Percentiles rank a stretch among this genome's conserved stretches.
phyloP scores from a whole-genome alignment of 2,888 invertebrate genomes.

The Tinea trinotella region DNA sequence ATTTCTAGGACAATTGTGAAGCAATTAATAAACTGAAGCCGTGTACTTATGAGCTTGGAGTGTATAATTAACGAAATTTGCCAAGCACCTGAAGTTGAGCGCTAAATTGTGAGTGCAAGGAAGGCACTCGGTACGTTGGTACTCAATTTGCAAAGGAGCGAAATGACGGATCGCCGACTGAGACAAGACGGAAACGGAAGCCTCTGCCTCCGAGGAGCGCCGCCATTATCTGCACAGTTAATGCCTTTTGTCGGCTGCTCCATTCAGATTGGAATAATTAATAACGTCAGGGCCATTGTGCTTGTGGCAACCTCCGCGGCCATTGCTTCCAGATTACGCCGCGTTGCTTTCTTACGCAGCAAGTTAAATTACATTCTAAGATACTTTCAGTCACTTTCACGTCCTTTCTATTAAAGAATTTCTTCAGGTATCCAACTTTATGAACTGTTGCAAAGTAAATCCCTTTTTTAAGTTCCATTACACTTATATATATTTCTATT shows the following conservation, averaged over 20 bases:
- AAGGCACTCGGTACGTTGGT: background rate
- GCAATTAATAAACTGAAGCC: background rate
- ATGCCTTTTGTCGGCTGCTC: slow-evolving; percentile 46
- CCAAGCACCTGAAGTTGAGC: background rate
- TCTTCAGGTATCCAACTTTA: background rate
- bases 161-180: slow-evolving; percentile 35
- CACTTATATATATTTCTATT: too few species aligned
- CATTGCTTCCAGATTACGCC: slow-evolving; percentile 26
- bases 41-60: background rate
- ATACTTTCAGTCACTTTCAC: slow-evolving; percentile 6
- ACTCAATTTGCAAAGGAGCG: slow-evolving; percentile 21
- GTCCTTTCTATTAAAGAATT: background rate
- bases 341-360: slow-evolving; percentile 17
- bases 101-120: background rate
- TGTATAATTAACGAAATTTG: background rate
- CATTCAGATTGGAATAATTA: slow-evolving; percentile 55
- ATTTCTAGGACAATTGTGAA: background rate
- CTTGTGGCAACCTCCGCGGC: slow-evolving; percentile 31
- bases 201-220: slow-evolving; percentile 30
- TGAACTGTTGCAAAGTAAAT: background rate
- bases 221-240: slow-evolving; percentile 50
- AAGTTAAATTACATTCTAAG: slow-evolving; percentile 13
- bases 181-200: slow-evolving; percentile 30
- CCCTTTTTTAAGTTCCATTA: too few species aligned
- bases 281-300: slow-evolving; percentile 42